Conservation (phyloP, 2,113 vertebrate species). For the Colaptes auratus region DNA sequence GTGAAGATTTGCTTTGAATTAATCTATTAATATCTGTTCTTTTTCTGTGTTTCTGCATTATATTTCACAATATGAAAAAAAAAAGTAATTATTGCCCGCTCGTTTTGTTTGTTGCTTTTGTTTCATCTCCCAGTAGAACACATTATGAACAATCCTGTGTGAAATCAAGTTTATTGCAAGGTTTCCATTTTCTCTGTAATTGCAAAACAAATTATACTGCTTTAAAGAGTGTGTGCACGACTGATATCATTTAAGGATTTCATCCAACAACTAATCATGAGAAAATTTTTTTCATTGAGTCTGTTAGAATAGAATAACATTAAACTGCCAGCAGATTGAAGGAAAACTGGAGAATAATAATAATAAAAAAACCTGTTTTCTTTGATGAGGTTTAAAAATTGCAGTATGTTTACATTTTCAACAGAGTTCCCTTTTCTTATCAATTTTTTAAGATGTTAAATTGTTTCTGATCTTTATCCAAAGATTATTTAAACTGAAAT, state of each 20-base stretch:
- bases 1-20: neutral
- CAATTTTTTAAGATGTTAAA: neutral
- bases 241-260: neutral
- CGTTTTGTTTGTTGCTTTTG: rapidly evolving
- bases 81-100: neutral
- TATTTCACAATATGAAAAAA: neutral
- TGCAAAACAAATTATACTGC: neutral
- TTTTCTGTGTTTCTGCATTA: neutral
- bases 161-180: neutral
- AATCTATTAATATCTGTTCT: neutral
- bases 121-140: neutral
- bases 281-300: neutral
- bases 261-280: neutral
- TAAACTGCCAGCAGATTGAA: neutral
- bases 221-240: neutral
- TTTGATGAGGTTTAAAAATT: neutral
- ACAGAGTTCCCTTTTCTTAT: neutral
- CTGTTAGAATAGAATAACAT: neutral
- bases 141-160: neutral
- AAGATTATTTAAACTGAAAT: neutral
- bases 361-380: neutral
- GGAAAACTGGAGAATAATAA: neutral
- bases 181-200: neutral
- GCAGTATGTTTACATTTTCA: neutral
- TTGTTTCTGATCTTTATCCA: neutral